phyloP scores from a whole-genome alignment of 2,888 invertebrate genomes.

The Watsonalla cultraria region DNA sequence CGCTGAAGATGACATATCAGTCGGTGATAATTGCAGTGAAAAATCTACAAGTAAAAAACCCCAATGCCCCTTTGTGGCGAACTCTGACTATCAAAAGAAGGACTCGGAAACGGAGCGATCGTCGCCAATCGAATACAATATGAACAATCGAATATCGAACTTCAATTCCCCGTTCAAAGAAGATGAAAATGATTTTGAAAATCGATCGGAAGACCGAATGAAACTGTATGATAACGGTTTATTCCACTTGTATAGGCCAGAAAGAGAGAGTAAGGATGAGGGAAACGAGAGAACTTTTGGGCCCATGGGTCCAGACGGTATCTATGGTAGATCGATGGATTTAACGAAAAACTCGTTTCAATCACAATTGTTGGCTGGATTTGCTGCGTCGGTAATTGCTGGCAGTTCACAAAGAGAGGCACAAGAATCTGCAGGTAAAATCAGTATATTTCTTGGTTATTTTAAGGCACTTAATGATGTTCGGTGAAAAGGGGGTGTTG shows the following conservation, averaged over 20 bases:
- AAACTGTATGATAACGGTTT: slow-evolving; percentile 63
- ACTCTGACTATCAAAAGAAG: slow-evolving; percentile 36
- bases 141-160: slow-evolving; percentile 44
- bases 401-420: slow-evolving; percentile 58
- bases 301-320: slow-evolving; percentile 49
- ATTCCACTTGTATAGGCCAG: slow-evolving; percentile 62
- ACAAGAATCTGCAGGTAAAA: slow-evolving; percentile 57
- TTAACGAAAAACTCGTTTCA: slow-evolving; percentile 64
- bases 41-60: slow-evolving; percentile 51
- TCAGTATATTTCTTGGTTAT: background rate
- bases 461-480: too few relatives aligned
- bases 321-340: slow-evolving; percentile 68
- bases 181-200: slow-evolving; percentile 56
- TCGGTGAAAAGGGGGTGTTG: too few relatives aligned
- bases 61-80: slow-evolving; percentile 27
- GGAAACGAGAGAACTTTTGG: slow-evolving; percentile 42
- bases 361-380: slow-evolving; percentile 64
- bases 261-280: slow-evolving; percentile 50
- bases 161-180: slow-evolving; percentile 64
- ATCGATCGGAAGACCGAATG: slow-evolving; percentile 47
- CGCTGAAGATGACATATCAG: slow-evolving; percentile 64
- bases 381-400: slow-evolving; percentile 65
- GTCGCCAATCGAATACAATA: slow-evolving; percentile 49
- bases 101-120: slow-evolving; percentile 41
- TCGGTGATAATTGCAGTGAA: slow-evolving; percentile 68